Evolutionary conservation across 2,113 vertebrate species (phyloP).

Genomic region (Albula goreensis): DNA sequence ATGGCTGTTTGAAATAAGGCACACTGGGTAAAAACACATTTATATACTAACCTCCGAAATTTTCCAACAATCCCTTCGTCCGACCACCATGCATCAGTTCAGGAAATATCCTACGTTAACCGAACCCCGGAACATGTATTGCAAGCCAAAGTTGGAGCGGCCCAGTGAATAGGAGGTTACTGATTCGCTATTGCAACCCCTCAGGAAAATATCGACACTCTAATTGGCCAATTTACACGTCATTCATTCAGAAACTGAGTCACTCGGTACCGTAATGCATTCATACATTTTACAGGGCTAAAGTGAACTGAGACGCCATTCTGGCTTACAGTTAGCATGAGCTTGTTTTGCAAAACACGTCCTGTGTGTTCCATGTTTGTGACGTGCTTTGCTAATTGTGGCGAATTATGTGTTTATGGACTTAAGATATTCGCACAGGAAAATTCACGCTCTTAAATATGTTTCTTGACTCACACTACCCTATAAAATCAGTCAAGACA

Average conservation of each 20-base stretch:
- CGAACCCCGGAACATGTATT: slow-evolving; percentile 73
- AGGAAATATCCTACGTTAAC: slow-evolving; percentile 79
- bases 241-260: not conserved
- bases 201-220: rapidly evolving
- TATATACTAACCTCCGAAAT: slow-evolving; percentile 98
- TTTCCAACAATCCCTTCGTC: slow-evolving; percentile 99
- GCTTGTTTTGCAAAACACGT: not conserved
- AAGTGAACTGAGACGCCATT: slow-evolving; percentile 62
- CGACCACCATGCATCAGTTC: slow-evolving; percentile 99
- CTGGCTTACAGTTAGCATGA: slow-evolving; percentile 46
- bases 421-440: slow-evolving; percentile 77
- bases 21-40: slow-evolving; percentile 98
- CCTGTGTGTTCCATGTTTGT: not conserved
- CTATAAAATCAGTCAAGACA: slow-evolving; percentile 5
- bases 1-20: slow-evolving; percentile 90
- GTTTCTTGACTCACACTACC: slow-evolving; percentile 71
- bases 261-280: not conserved
- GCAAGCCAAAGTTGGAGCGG: not conserved
- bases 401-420: slow-evolving; percentile 53
- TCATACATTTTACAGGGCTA: slow-evolving; percentile 67
- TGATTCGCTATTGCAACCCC: slow-evolving; percentile 45
- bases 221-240: slow-evolving; percentile 42
- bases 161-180: not conserved
- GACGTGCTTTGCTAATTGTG: not conserved
- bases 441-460: slow-evolving; percentile 70